Conservation (phyloP, 2,797 vertebrate genomes). For the Falco naumanni region DNA sequence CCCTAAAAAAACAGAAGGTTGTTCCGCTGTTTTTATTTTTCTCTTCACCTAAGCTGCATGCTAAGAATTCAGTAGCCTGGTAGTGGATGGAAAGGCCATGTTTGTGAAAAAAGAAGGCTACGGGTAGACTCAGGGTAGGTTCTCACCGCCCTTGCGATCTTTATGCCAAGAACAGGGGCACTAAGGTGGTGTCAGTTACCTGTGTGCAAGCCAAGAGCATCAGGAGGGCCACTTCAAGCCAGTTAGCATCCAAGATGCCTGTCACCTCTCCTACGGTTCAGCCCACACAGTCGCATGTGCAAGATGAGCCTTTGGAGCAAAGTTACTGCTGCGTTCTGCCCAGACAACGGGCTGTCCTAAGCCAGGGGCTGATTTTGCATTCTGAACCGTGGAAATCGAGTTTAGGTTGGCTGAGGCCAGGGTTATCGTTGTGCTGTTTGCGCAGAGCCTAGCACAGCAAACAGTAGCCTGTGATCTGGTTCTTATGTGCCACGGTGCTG, state of each 20-base stretch:
- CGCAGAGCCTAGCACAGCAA: background rate
- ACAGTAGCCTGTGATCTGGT: background rate
- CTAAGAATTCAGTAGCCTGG: background rate
- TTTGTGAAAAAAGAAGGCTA: background rate
- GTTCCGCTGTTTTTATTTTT: background rate
- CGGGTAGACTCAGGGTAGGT: background rate
- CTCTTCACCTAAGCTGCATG: background rate
- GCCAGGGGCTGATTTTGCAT: background rate
- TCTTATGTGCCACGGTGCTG: background rate
- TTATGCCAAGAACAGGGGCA: background rate
- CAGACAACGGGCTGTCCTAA: background rate
- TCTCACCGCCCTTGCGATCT: background rate
- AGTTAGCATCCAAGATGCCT: background rate
- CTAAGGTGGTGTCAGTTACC: background rate
- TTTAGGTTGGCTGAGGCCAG: background rate
- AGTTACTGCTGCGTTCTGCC: background rate
- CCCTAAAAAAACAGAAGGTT: background rate
- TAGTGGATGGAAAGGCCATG: fast-evolving
- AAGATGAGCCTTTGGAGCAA: background rate
- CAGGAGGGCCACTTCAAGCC: background rate
- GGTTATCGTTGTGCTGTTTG: background rate
- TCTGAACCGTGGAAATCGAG: background rate
- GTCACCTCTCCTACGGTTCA: background rate
- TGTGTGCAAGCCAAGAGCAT: background rate
- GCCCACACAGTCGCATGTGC: background rate